phyloP scores from a whole-genome alignment of 2,113 vertebrate genomes.

The Pungitius pungitius region DNA sequence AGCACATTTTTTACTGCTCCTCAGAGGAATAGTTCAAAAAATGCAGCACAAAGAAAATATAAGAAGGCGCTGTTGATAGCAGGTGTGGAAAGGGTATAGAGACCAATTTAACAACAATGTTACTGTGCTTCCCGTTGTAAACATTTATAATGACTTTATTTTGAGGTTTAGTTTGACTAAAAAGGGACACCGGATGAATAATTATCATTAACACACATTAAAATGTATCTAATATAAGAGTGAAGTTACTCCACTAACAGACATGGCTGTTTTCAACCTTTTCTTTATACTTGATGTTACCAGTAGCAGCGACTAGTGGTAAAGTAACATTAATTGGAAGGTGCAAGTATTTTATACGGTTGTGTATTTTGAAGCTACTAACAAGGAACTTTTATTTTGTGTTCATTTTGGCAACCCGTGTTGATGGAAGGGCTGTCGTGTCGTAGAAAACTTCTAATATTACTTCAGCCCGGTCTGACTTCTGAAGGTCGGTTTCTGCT shows the following conservation, averaged over 20 bases:
- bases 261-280: not conserved
- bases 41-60: conserved; percentile 30
- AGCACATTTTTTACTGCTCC: conserved; percentile 31
- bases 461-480: no score
- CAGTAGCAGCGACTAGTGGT: no score
- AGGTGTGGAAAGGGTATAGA: conserved; percentile 11
- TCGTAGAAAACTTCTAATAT: no score
- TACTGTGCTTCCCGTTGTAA: conserved; percentile 1
- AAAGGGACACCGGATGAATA: not conserved
- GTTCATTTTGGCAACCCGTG: no score
- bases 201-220: not conserved
- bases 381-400: no score
- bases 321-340: no score
- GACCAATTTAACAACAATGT: conserved; percentile 26
- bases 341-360: no score
- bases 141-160: conserved; percentile 8
- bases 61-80: conserved; percentile 33
- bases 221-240: not conserved
- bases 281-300: no score
- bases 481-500: no score
- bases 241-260: not conserved
- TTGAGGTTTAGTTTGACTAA: conserved; percentile 8
- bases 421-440: no score
- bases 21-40: conserved; percentile 39
- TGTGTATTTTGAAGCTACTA: no score